Conservation (phyloP, 2,113 vertebrate species). For the Callipepla squamata region DNA sequence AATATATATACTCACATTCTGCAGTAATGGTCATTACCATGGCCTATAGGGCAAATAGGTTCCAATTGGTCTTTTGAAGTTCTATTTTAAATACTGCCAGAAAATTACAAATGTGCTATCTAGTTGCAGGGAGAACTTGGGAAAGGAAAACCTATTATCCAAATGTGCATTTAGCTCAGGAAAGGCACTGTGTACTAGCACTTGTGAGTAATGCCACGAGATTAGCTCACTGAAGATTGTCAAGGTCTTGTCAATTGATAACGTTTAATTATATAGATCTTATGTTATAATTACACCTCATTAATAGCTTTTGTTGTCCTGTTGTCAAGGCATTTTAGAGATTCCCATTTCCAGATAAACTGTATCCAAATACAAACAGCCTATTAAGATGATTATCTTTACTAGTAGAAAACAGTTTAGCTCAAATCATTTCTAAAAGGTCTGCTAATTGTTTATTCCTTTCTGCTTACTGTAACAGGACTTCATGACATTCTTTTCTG, state of each 20-base stretch:
- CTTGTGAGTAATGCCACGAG: not conserved
- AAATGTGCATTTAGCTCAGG: not conserved
- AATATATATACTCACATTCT: not conserved
- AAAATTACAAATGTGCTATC: not conserved
- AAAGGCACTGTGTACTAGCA: not conserved
- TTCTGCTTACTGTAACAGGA: not conserved
- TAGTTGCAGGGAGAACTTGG: not conserved
- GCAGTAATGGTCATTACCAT: not conserved
- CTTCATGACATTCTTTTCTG: not conserved
- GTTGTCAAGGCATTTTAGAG: not conserved
- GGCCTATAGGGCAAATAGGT: not conserved
- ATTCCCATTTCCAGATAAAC: conserved; percentile 19
- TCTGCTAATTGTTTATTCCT: not conserved
- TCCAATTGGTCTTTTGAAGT: conserved; percentile 14
- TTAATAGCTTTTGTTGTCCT: conserved; percentile 1
- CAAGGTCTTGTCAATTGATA: not conserved
- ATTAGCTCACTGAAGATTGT: conserved; percentile 5
- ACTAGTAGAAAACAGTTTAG: not conserved
- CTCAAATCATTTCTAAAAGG: not conserved
- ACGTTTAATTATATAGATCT: conserved; percentile 35
- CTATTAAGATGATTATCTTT: conserved; percentile 36
- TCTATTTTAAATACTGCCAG: not conserved
- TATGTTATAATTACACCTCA: conserved; percentile 11
- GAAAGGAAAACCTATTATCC: not conserved
- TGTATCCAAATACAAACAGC: conserved; percentile 20